Base-by-base conservation (phyloP, 2,113 vertebrate genomes). In the Gallinago media region DNA sequence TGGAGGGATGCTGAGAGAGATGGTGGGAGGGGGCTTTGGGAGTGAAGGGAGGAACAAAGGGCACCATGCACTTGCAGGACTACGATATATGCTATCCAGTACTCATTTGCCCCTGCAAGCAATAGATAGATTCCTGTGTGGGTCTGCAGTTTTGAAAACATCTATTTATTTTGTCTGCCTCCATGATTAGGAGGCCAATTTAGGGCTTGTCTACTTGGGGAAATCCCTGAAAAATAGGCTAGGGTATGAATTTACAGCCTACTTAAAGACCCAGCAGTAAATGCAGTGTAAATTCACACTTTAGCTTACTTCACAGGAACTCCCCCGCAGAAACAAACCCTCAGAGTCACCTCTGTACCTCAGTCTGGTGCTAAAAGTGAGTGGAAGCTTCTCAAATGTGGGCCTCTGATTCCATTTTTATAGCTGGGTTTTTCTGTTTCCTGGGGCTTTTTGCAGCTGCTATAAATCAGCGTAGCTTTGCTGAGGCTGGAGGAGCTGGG, bases 281-380 rank as follows among this genome's bases (percentile, higher is more conserved):
- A 94, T 66, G 73, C 94, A 91, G 76, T 74, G 86, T 91, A 95
- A 97, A 96, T 97, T 97, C 94, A 96, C 96, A 92, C 96, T 96
- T 96, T 22, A 78, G 86, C 91, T 94, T 91, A 89, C 79, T 96
- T 96, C 93, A 85, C 91, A 92, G 93, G 91, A 97, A 93, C 95
- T 96, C 96, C 96, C 84, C 95, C 95, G 3, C 96, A 97, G 95
- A 94, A 95, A 92, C 95, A 96, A 96, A 96, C 94, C 94, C 96
- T 96, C 94, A 78, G 96, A 95, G 92, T 97, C 96, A 96, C 95
- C 96, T 96, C 96, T 96, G 95, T 96, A 96, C 94, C 96, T 95
- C 88, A 96, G 94, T 80, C 89, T 95, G 95, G 91, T 95, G 93
- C 80, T 97, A 74, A 95, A 95, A 96, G 94, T 92, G 88, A 95